Evolutionary conservation across 2,113 vertebrate species (phyloP).

Genomic region (Gambusia holbrooki): DNA sequence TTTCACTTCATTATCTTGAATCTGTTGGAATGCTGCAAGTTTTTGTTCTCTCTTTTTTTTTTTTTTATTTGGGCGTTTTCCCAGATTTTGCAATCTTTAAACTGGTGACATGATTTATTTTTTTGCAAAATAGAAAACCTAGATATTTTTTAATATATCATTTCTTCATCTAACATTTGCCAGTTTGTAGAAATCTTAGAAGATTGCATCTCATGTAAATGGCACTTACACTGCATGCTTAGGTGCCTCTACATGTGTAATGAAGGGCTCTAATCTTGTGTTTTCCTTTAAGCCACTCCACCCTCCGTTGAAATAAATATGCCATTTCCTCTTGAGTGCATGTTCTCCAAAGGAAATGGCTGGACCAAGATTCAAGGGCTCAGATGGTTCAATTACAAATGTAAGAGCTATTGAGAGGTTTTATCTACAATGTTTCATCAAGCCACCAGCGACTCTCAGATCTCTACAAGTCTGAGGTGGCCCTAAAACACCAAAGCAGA

Average conservation of each 20-base stretch:
- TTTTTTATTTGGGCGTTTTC: too few relatives aligned
- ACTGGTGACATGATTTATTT: not conserved
- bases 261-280: conserved; percentile 11
- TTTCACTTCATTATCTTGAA: too few relatives aligned
- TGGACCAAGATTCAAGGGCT: conserved; percentile 34
- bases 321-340: conserved; percentile 41
- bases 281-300: conserved; percentile 3
- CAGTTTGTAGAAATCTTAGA: not conserved
- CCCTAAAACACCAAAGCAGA: conserved; percentile 43
- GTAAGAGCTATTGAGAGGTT: conserved; percentile 51
- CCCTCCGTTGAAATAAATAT: conserved; percentile 40
- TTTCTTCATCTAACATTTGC: not conserved
- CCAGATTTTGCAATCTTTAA: not conserved
- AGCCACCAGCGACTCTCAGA: conserved; percentile 45
- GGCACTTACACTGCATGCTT: not conserved
- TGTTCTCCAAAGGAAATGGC: conserved; percentile 34
- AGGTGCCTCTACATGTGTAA: not conserved
- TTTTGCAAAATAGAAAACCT: not conserved
- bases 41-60: too few relatives aligned
- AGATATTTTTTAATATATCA: not conserved
- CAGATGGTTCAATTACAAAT: conserved; percentile 57
- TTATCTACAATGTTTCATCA: conserved; percentile 60
- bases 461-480: conserved; percentile 40
- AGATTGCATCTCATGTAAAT: not conserved
- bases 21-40: too few relatives aligned